A percentile compares a stretch with the other conserved stretches of the same genome.
Conservation (phyloP, 2,888 invertebrate genomes). For the Acrobasis consociella region DNA sequence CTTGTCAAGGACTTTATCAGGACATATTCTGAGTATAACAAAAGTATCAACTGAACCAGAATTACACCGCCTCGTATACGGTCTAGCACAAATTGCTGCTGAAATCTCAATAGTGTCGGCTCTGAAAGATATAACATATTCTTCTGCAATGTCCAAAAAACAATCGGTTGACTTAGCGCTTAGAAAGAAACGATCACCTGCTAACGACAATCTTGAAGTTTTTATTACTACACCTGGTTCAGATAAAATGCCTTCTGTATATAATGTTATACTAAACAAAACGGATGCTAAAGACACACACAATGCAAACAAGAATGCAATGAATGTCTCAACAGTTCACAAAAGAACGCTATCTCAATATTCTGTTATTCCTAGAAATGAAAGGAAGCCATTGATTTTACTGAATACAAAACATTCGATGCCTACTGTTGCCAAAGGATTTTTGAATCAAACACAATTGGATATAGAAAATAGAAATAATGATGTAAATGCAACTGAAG, state of each 20-base stretch:
- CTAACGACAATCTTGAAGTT: constrained; percentile 29
- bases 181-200: constrained; percentile 60
- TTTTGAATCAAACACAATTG: constrained; percentile 70
- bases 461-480: constrained; percentile 57
- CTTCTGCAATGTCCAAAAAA: constrained; percentile 68
- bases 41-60: constrained; percentile 75
- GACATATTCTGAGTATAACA: constrained; percentile 69
- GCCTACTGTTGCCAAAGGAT: constrained; percentile 50
- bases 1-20: constrained; percentile 71
- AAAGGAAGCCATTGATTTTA: constrained; percentile 53
- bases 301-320: constrained; percentile 16
- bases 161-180: constrained; percentile 72
- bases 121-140: constrained; percentile 72
- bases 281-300: constrained; percentile 32
- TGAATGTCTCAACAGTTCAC: constrained; percentile 26
- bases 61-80: constrained; percentile 72
- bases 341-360: constrained; percentile 46
- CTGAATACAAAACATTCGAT: constrained; percentile 42
- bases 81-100: constrained; percentile 74
- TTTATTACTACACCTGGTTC: constrained; percentile 36
- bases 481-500: constrained; percentile 51
- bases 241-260: constrained; percentile 41
- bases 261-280: constrained; percentile 62
- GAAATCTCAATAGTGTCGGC: constrained; percentile 75
- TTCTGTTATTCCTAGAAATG: constrained; percentile 56